Evolutionary conservation across 2,113 vertebrate genomes (phyloP).

Genomic region (Garra rufa): DNA sequence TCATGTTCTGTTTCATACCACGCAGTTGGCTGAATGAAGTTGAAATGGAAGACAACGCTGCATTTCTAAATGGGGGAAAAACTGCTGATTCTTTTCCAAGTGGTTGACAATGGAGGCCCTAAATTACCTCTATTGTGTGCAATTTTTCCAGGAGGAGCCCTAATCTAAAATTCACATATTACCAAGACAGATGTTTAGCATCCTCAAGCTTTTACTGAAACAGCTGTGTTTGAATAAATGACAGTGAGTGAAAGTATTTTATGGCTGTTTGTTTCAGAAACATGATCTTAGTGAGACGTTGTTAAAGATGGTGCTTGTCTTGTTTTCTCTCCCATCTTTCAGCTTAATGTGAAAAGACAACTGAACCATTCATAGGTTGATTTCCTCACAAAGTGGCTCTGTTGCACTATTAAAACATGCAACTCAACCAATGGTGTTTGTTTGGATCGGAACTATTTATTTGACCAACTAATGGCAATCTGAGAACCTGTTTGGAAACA

Average conservation of each 20-base stretch:
- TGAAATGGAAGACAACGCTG: conserved; percentile 19
- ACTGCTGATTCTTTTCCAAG: conserved; percentile 15
- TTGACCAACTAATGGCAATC: not conserved
- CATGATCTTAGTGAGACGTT: not conserved
- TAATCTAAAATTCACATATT: conserved; percentile 53
- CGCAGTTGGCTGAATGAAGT: not conserved
- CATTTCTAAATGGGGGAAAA: not conserved
- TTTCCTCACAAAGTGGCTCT: not conserved
- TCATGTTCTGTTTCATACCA: not conserved
- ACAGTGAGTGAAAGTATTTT: conserved; percentile 63
- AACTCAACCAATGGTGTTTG: not conserved
- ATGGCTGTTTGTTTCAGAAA: conserved; percentile 43
- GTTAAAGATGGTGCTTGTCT: not conserved
- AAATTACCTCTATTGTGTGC: conserved; percentile 41
- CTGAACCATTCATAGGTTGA: not conserved
- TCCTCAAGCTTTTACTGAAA: conserved; percentile 52
- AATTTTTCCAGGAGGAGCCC: conserved; percentile 19
- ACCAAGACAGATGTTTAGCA: conserved; percentile 64
- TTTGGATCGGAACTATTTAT: not conserved
- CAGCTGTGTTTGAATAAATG: conserved; percentile 69
- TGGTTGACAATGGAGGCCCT: not conserved
- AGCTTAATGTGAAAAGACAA: not conserved
- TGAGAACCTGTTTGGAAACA: not conserved
- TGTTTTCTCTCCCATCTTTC: not conserved
- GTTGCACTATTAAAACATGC: not conserved